These are phyloP conservation scores for Drosophila lowei DNA, from an alignment of 1,140 invertebrate genomes.

Conservation along the genomic window DNA sequence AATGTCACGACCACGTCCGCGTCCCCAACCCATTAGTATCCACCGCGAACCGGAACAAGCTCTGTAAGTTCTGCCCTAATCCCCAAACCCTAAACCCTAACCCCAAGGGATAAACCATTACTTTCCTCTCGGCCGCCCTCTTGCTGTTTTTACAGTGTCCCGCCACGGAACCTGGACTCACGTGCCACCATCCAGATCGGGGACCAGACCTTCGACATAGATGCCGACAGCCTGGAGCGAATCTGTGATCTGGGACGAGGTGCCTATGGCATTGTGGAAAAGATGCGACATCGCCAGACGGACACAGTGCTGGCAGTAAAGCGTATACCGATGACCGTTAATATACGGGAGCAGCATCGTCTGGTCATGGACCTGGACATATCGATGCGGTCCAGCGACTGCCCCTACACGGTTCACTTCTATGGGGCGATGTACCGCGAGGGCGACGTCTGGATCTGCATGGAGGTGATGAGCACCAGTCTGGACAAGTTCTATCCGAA, in stretches of 20 bases:
- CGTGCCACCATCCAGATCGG: slow-evolving; percentile 93
- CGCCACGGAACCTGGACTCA: slow-evolving; percentile 92
- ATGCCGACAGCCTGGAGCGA: slow-evolving; percentile 94
- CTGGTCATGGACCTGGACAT: slow-evolving; percentile 98
- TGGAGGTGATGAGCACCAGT: slow-evolving; percentile 99
- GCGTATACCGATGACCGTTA: slow-evolving; percentile 96
- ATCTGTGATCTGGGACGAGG: slow-evolving; percentile 96
- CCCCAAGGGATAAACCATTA: too few relatives aligned
- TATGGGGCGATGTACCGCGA: slow-evolving; percentile 98
- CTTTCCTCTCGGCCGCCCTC: not conserved
- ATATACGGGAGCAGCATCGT: slow-evolving; percentile 94
- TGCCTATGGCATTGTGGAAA: slow-evolving; percentile 98
- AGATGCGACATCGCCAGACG: slow-evolving; percentile 95
- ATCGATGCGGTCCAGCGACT: slow-evolving; percentile 96
- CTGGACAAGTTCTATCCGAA: slow-evolving; percentile 98
- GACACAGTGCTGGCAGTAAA: slow-evolving; percentile 97
- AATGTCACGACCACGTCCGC: slow-evolving; percentile 66
- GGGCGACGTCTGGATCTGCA: slow-evolving; percentile 99
- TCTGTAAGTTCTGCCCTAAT: slow-evolving; percentile 51
- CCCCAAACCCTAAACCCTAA: too few relatives aligned
- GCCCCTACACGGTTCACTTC: slow-evolving; percentile 98
- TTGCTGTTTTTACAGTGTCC: slow-evolving; percentile 47
- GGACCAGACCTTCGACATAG: slow-evolving; percentile 93
- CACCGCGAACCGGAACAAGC: slow-evolving; percentile 53
- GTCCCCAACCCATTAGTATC: slow-evolving; percentile 45